Evolutionary conservation across 2,113 vertebrate genomes (phyloP).

Genomic region (Isichthys henryi): DNA sequence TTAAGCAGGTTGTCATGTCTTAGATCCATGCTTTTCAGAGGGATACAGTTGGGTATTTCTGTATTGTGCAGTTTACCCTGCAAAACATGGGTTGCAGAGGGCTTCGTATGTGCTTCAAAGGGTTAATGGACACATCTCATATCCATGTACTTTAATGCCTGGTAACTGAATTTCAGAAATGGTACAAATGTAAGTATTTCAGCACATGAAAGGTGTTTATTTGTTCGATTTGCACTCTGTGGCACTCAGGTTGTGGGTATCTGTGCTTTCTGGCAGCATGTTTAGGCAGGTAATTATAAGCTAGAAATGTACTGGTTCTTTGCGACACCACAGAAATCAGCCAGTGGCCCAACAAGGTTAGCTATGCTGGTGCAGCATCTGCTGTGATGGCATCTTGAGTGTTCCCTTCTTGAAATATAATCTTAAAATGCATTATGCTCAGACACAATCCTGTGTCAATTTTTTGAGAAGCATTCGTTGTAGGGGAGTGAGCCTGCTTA

Average conservation of each 20-base stretch:
- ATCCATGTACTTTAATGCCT: background rate
- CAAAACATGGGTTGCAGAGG: constrained; percentile 52
- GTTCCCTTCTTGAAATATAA: background rate
- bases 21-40: background rate
- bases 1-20: background rate
- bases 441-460: background rate
- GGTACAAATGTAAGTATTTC: constrained; percentile 5
- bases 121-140: constrained; percentile 51
- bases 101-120: constrained; percentile 58
- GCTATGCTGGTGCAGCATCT: background rate
- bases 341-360: background rate
- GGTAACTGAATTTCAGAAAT: background rate
- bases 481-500: background rate
- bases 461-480: background rate
- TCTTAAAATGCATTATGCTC: background rate
- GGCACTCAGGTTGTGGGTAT: constrained; percentile 20
- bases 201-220: background rate
- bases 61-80: constrained; percentile 31
- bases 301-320: background rate
- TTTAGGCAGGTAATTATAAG: background rate
- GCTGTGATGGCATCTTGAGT: background rate
- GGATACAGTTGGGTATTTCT: constrained; percentile 40
- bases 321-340: background rate
- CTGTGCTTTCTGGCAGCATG: background rate
- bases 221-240: constrained; percentile 1